Evolutionary conservation across 2,797 vertebrate species (phyloP).

Genomic region (Scolopax rusticola): DNA sequence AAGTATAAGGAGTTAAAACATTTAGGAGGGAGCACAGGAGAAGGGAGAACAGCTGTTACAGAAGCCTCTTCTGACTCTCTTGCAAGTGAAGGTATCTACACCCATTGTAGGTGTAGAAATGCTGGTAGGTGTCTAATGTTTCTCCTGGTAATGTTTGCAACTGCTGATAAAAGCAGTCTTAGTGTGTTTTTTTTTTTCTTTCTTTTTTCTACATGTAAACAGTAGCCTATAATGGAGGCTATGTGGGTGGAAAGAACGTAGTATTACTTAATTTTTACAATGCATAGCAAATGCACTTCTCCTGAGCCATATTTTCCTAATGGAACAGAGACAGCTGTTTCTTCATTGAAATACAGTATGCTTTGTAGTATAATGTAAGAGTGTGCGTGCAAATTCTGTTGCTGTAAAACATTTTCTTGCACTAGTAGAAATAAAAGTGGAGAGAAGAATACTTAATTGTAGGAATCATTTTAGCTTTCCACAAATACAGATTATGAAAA

Average conservation of each 20-base stretch:
- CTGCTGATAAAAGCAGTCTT: not conserved
- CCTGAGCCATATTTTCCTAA: not conserved
- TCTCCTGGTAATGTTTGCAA: not conserved
- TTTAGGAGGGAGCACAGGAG: not conserved
- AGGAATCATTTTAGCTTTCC: not conserved
- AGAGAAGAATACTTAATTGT: not conserved
- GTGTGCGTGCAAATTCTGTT: not conserved
- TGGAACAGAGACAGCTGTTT: not conserved
- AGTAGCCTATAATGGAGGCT: not conserved
- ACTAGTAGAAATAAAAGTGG: not conserved
- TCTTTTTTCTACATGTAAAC: not conserved
- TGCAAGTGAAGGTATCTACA: not conserved
- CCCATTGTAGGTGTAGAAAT: not conserved
- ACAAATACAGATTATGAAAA: not conserved
- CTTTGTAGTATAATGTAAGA: not conserved
- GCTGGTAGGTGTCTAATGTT: not conserved
- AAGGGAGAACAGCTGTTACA: not conserved
- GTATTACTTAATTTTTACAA: not conserved
- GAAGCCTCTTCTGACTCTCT: not conserved
- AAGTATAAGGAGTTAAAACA: not conserved
- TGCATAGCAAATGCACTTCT: not conserved
- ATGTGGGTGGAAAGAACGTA: not conserved
- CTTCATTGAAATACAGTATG: not conserved
- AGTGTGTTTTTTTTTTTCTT: not conserved
- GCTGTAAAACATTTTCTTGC: not conserved